These are phyloP conservation scores for Amphipoea oculea DNA, from an alignment of 2,888 invertebrate genomes.

Conservation along the genomic window DNA sequence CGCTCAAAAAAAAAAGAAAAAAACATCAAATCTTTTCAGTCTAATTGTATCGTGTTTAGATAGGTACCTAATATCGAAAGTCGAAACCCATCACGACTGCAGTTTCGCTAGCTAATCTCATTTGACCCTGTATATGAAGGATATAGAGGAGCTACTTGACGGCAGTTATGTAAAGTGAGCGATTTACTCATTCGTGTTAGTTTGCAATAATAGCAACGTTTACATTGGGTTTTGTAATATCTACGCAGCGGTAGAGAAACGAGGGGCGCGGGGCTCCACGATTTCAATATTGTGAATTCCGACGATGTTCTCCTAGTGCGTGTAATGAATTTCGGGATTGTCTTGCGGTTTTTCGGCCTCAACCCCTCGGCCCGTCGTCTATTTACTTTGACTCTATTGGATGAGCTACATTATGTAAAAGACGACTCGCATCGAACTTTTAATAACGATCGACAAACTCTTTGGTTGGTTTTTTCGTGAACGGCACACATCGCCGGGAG, in stretches of 20 bases:
- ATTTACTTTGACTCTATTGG: slow-evolving; percentile 80
- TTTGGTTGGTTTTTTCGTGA: slow-evolving; percentile 77
- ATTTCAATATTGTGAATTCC: slow-evolving; percentile 91
- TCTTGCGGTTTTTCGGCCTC: slow-evolving; percentile 88
- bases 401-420: slow-evolving; percentile 74
- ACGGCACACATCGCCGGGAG: slow-evolving; percentile 66
- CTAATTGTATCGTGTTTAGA: not conserved
- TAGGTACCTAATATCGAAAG: too few relatives aligned
- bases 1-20: too few relatives aligned
- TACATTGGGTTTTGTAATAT: slow-evolving; percentile 79
- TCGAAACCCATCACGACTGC: not conserved
- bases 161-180: slow-evolving; percentile 73
- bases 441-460: slow-evolving; percentile 70
- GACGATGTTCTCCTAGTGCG: slow-evolving; percentile 84
- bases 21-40: not conserved
- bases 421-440: slow-evolving; percentile 65
- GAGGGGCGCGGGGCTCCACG: slow-evolving; percentile 71
- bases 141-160: slow-evolving; percentile 29
- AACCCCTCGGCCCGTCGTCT: slow-evolving; percentile 78
- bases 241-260: slow-evolving; percentile 53
- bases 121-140: slow-evolving; percentile 1
- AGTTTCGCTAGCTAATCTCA: not conserved
- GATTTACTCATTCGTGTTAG: slow-evolving; percentile 84
- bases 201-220: slow-evolving; percentile 77
- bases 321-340: slow-evolving; percentile 90